Base-by-base conservation (phyloP, 2,888 invertebrate species). In the Drosophila pseudotakahashii region DNA sequence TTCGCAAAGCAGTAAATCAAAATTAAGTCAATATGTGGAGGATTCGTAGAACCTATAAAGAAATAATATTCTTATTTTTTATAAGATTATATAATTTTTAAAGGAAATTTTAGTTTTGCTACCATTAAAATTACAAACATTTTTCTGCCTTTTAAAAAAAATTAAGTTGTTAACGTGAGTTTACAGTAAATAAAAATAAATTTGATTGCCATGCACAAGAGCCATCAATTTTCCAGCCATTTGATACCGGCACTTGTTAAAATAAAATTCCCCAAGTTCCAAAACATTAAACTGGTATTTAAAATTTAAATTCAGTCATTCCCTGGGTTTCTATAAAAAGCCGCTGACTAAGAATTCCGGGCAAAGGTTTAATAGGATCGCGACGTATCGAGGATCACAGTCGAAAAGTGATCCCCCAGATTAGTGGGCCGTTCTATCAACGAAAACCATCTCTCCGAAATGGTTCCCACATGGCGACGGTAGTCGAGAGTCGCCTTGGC, bases 391-490 rank as follows among this genome's bases (percentile, higher is more conserved):
- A 39, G 39, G 66, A 45, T 30, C 37, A 52, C 34, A 1, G 11
- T 52, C n/a, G 39, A 52, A 64, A 45, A 39, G 16, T 30, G 67
- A 66, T 66, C 19, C 34, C 14, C 13, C 59, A 32, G 59, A 59
- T 59, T 52, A 51, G 58, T 30, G 59, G 53, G 34, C 41, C 23
- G 26, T 23, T 19, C 67, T 67, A 67, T 66, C 66, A 47, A n/a
- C 32, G 34, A 41, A 47, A 66, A 67, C 39, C 66, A 66, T 66
- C 52, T 69, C 41, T 44, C 48, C 23, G 30, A 37, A 66, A 52
- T 58, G 61, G 69, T 83, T 80, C 75, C 67, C 77, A 75, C 76
- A 44, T 51, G 41, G 53, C 66, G 76, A 78, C 81, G 81, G 83
- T 79, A 79, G 79, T 83, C 78, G 74, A 5, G 61, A 36, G 61